Conservation (phyloP, 2,113 vertebrate species). For the Thermophis baileyi region DNA sequence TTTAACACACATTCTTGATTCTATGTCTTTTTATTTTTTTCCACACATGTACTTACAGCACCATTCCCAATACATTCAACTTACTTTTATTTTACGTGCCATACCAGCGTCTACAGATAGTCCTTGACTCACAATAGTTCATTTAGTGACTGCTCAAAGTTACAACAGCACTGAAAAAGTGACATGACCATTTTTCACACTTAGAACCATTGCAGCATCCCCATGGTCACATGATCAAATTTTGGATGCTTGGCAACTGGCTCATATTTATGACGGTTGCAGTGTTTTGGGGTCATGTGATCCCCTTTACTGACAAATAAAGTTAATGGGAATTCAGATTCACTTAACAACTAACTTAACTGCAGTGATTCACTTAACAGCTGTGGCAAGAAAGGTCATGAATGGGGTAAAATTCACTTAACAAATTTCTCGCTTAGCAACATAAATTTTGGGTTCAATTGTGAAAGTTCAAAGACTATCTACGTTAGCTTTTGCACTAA, state of each 20-base stretch:
- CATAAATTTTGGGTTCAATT: too few relatives aligned
- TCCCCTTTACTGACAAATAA: not conserved
- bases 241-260: not conserved
- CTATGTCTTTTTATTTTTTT: not conserved
- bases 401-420: too few relatives aligned
- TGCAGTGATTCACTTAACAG: not conserved
- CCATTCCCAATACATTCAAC: not conserved
- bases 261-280: not conserved
- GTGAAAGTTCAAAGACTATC: too few relatives aligned
- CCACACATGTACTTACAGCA: not conserved
- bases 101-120: not conserved
- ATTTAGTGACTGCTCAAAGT: too few relatives aligned
- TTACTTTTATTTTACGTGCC: not conserved
- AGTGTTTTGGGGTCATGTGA: not conserved
- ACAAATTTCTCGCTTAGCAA: too few relatives aligned
- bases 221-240: not conserved
- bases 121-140: not conserved
- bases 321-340: not conserved
- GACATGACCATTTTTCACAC: not conserved
- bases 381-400: too few relatives aligned
- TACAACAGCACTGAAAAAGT: too few relatives aligned
- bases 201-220: not conserved
- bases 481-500: too few relatives aligned
- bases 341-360: not conserved
- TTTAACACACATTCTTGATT: not conserved